Evolutionary conservation across 2,797 vertebrate species (phyloP).

Genomic region (Liasis olivaceus): DNA sequence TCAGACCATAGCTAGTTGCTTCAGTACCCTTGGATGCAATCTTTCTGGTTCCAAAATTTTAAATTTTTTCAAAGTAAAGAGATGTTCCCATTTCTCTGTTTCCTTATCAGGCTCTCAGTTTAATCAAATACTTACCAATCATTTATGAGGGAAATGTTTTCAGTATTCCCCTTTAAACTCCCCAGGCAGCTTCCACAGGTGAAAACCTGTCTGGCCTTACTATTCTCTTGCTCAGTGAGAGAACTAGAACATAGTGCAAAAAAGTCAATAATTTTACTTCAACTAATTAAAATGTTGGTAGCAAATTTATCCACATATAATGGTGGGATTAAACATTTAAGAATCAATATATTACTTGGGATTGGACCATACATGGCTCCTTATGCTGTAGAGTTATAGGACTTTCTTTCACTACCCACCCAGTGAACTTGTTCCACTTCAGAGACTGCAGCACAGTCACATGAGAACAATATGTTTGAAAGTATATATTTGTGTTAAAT

Average conservation of each 20-base stretch:
- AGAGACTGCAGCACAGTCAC: too few species aligned
- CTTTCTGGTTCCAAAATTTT: neutral
- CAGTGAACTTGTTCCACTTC: too few species aligned
- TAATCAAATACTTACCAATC: neutral
- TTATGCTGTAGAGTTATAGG: neutral
- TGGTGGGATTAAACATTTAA: neutral
- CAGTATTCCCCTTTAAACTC: neutral
- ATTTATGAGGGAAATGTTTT: neutral
- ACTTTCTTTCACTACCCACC: neutral
- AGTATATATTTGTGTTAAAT: too few species aligned
- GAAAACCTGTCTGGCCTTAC: neutral
- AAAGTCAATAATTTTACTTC: neutral
- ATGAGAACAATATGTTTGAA: too few species aligned
- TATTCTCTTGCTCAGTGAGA: neutral
- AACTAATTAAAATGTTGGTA: neutral
- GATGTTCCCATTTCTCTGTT: neutral
- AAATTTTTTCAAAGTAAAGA: neutral
- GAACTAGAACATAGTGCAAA: neutral
- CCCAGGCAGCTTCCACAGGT: neutral
- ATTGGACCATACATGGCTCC: neutral
- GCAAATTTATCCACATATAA: neutral
- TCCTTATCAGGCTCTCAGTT: neutral
- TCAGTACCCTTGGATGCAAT: neutral
- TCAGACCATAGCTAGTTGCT: neutral
- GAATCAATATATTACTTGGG: neutral